A percentile compares a stretch with the other conserved stretches of the same genome.
Evolutionary conservation across 2,888 invertebrate genomes (phyloP).

Genomic region (Ametastegia equiseti): DNA sequence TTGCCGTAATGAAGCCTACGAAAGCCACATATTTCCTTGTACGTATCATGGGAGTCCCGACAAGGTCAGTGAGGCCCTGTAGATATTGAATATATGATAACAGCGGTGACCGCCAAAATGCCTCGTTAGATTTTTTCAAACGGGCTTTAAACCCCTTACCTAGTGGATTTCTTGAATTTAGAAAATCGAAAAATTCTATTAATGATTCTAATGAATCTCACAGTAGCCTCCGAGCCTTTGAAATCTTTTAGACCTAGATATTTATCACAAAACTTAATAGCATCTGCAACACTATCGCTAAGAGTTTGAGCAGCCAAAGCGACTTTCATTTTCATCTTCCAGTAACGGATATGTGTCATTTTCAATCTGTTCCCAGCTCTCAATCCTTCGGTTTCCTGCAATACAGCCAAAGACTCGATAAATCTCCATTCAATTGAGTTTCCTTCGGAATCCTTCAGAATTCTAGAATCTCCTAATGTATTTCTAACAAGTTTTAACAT

Average conservation of each 20-base stretch:
- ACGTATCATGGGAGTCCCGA: not conserved
- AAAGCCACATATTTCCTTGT: slow-evolving; percentile 51
- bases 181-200: slow-evolving; percentile 58
- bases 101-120: slow-evolving; percentile 38
- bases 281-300: no score
- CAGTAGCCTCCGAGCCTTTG: slow-evolving; percentile 55
- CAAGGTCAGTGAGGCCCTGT: not conserved
- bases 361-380: slow-evolving; percentile 51
- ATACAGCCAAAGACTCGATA: not conserved
- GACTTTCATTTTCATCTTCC: no score
- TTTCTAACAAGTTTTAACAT: no score
- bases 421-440: no score
- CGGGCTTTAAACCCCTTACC: slow-evolving; percentile 59
- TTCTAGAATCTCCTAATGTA: slow-evolving; percentile 52
- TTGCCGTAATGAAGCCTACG: slow-evolving; percentile 44
- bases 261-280: slow-evolving; percentile 52
- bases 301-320: no score
- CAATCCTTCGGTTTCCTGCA: slow-evolving; percentile 48
- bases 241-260: slow-evolving; percentile 42
- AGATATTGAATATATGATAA: not conserved
- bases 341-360: slow-evolving; percentile 48
- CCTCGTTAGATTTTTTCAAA: slow-evolving; percentile 51
- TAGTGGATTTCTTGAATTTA: slow-evolving; percentile 58
- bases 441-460: slow-evolving; percentile 47
- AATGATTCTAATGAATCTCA: slow-evolving; percentile 55